A percentile compares a stretch with the other conserved stretches of the same genome.
phyloP scores from a whole-genome alignment of 2,113 vertebrate genomes.

The Bagarius yarrelli region DNA sequence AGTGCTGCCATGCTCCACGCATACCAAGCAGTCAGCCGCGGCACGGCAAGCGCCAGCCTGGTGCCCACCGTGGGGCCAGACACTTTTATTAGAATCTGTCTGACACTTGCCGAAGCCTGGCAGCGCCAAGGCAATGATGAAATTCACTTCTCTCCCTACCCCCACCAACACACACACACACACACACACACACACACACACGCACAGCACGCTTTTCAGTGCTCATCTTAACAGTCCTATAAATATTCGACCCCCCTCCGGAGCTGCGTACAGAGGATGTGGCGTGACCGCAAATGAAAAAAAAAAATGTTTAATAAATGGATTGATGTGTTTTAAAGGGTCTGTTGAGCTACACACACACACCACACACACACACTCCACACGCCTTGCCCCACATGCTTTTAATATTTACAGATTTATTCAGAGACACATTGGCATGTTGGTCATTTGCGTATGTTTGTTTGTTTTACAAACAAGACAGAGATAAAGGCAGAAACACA shows the following conservation, averaged over 20 bases:
- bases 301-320: constrained; percentile 41
- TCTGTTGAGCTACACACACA: constrained; percentile 8
- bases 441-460: constrained; percentile 19
- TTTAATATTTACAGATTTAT: constrained; percentile 42
- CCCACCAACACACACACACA: not conserved
- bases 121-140: constrained; percentile 72
- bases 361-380: not conserved
- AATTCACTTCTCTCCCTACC: constrained; percentile 54
- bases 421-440: constrained; percentile 17
- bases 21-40: constrained; percentile 93
- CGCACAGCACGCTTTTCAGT: constrained; percentile 20
- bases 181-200: not conserved
- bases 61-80: constrained; percentile 90
- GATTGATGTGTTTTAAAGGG: constrained; percentile 35
- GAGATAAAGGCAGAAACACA: constrained; percentile 7
- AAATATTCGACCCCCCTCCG: constrained; percentile 36
- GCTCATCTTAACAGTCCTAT: constrained; percentile 43
- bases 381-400: not conserved
- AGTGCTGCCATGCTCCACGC: constrained; percentile 79
- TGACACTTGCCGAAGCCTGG: constrained; percentile 86
- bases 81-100: constrained; percentile 95
- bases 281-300: constrained; percentile 14
- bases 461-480: constrained; percentile 37
- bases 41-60: constrained; percentile 81
- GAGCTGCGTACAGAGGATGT: not conserved